Evolutionary conservation across 2,888 invertebrate genomes (phyloP), one percentile per base, ranked within the genome.

Genomic region (Xanthia togata): DNA sequence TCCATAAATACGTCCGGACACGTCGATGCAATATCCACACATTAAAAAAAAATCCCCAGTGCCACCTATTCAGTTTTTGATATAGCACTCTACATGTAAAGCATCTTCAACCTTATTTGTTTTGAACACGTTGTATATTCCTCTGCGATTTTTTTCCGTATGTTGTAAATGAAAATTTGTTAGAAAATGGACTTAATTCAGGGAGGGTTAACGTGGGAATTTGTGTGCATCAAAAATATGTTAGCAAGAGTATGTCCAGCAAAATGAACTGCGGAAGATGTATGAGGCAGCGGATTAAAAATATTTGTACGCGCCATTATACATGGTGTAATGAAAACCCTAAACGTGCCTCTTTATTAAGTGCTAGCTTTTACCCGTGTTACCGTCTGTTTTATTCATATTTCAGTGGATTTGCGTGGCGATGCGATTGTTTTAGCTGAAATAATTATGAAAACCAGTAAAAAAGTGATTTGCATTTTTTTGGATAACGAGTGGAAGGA

Each of bases 231-330:
- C 23, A 23, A 70, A 81, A 78, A 76, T 82, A 76, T 90, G 91
- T 93, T 93, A 93, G 93, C 93, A 92, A 93, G 91, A 92, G 91
- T 79, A 91, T 89, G 94, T 92, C 93, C 94, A 91, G 93, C 94
- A 93, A 96, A 96, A 96, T 96, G 96, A 96, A 96, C 95, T 95
- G 92, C 94, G 93, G 93, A 96, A 96, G 96, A 96, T 96, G 96
- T 96, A 96, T 96, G 96, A 93, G 94, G 94, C 92, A 91, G 91
- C 92, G 96, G 96, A 96, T 96, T 96, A 96, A 96, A 96, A 96
- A 96, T 96, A 96, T 96, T 96, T 96, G 96, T 95, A 94, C 95
- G 96, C 92, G 92, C 96, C 96, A 96, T 96, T 96, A 96, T 96
- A 95, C 95, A 95, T 91, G 91, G 92, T 94, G 96, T 96, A 96